phyloP scores from a whole-genome alignment of 2,113 vertebrate genomes.

The Lycocorax pyrrhopterus region DNA sequence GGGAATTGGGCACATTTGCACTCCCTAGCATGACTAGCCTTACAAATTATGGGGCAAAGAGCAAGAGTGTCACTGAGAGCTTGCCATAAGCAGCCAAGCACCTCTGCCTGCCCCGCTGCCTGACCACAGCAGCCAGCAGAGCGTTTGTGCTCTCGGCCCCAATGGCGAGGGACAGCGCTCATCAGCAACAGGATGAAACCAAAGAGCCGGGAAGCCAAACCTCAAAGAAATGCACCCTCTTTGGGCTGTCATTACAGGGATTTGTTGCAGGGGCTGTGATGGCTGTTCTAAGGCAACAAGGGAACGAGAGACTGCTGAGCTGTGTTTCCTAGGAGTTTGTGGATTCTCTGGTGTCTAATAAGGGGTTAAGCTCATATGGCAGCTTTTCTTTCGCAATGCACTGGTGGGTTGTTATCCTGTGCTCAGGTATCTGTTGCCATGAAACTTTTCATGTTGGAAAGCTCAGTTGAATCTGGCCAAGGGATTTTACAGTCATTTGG shows the following conservation, averaged over 20 bases:
- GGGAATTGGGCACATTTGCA: not conserved
- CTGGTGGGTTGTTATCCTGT: not conserved
- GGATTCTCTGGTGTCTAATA: not conserved
- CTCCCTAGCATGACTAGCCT: not conserved
- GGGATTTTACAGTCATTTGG: not conserved
- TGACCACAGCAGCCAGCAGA: not conserved
- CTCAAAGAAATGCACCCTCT: not conserved
- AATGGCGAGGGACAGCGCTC: rapidly evolving
- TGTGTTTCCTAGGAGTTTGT: conserved; percentile 1
- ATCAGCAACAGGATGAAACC: not conserved
- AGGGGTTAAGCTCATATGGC: not conserved
- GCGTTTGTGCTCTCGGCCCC: rapidly evolving
- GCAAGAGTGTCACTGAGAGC: not conserved
- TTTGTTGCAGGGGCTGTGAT: not conserved
- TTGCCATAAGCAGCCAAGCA: not conserved
- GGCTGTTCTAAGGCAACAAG: not conserved
- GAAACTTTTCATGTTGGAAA: conserved; percentile 19
- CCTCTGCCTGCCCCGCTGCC: not conserved
- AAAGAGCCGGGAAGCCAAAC: not conserved
- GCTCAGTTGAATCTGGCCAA: not conserved
- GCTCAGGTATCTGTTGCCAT: not conserved
- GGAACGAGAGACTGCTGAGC: not conserved
- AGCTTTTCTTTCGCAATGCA: not conserved
- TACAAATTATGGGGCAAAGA: not conserved
- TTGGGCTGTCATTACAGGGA: not conserved